These are phyloP conservation scores for Gymnorhina tibicen DNA, from an alignment of 2,113 vertebrate genomes.

Conservation along the genomic window DNA sequence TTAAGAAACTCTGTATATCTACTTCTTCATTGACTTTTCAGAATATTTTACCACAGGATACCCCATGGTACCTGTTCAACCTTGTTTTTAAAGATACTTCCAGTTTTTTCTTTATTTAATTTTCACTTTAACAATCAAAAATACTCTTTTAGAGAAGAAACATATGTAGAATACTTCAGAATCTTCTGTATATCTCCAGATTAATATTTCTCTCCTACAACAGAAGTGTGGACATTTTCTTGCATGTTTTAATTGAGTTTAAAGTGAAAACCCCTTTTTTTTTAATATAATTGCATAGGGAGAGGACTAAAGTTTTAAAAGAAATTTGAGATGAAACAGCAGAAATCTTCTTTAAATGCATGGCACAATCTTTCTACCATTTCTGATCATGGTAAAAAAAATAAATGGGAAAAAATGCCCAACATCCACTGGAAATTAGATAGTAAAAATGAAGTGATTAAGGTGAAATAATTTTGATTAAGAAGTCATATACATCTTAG, in stretches of 20 bases:
- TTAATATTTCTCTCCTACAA: background rate
- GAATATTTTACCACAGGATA: background rate
- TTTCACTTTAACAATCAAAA: background rate
- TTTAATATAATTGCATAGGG: background rate
- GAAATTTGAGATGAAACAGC: background rate
- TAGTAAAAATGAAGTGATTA: background rate
- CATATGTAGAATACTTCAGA: background rate
- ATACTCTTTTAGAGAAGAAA: background rate
- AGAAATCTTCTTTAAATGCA: background rate
- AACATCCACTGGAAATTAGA: background rate
- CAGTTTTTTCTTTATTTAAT: background rate
- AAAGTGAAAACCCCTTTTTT: background rate
- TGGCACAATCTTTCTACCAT: background rate
- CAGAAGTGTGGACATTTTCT: background rate
- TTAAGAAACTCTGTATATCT: background rate
- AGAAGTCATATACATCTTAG: background rate
- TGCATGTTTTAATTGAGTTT: background rate
- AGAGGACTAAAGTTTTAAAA: background rate
- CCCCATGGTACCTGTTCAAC: background rate
- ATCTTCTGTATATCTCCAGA: background rate
- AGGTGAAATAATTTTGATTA: background rate
- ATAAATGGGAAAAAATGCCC: background rate
- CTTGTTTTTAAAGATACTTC: background rate
- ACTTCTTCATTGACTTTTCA: background rate
- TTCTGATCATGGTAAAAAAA: background rate